Evolutionary conservation across 2,113 vertebrate species (phyloP).

Genomic region (Podarcis muralis): DNA sequence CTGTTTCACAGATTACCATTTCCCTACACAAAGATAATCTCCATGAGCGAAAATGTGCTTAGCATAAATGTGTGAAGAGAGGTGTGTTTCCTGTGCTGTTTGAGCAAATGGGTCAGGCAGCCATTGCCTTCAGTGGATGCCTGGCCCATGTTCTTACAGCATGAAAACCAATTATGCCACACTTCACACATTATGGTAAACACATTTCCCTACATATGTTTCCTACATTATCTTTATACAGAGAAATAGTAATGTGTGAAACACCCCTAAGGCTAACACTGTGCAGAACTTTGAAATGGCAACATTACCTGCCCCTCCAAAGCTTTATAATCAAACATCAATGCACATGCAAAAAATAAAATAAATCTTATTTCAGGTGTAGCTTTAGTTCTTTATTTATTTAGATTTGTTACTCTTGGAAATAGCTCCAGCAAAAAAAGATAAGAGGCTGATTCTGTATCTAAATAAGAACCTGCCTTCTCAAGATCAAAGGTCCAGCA

Average conservation of each 20-base stretch:
- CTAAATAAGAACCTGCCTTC: neutral
- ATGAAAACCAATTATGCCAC: constrained; percentile 8
- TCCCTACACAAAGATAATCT: constrained; percentile 7
- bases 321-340: constrained; percentile 17
- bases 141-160: neutral
- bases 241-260: neutral
- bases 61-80: constrained; percentile 23
- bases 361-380: constrained; percentile 14
- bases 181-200: constrained; percentile 10
- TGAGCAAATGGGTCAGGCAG: neutral
- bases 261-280: neutral
- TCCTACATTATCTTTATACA: neutral
- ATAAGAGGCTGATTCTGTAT: neutral
- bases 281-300: neutral
- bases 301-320: neutral
- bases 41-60: constrained; percentile 6
- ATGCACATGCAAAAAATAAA: neutral
- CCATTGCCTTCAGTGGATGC: neutral
- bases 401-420: constrained; percentile 12
- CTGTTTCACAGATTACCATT: constrained; percentile 11
- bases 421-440: fast-evolving
- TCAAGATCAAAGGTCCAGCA: constrained; percentile 34
- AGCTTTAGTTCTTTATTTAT: neutral
- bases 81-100: neutral
- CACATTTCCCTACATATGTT: neutral